Evolutionary conservation across 2,888 invertebrate genomes (phyloP), one percentile per base, ranked within the genome.

Genomic region (Trypoxylon attenuatum): DNA sequence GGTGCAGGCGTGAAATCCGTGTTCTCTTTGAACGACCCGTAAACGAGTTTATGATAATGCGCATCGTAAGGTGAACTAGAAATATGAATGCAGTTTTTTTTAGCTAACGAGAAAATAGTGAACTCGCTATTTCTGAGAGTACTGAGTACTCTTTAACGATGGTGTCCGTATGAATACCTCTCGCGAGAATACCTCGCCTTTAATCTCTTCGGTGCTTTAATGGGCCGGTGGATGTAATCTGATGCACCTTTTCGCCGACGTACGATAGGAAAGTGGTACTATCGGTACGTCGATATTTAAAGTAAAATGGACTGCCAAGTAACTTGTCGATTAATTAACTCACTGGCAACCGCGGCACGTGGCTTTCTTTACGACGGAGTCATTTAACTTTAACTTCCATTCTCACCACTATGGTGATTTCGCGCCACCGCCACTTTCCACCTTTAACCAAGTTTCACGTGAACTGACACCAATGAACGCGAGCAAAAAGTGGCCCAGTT

Each of bases 281-380:
- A 46, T 55, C 39, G 23, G 42, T 13, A 49, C 42, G 49, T 56
- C 42, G 49, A 10, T 27, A 52, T 43, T 67, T 55, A 59, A 59
- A 43, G 10, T 10, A 18, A 43, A 53, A 56, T 27, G 46, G 18
- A 45, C 13, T 6, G 23, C 15, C n/a, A 49, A 38, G 23, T 56
- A 68, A 60, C 57, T 51, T 47, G 56, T 53, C 51, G 46, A 49
- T 70, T 64, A 57, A 69, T 69, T 70, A 69, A 60, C 52, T 56
- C 33, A 10, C 58, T n/a, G n/a, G n/a, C n/a, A n/a, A 15, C 52
- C 41, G 41, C 29, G 22, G 8, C 59, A 29, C 52, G 33, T 25
- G 46, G 16, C 16, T 47, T 57, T 38, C 51, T 69, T 68, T 59
- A 18, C 39, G n/a, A 16, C 15, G 6, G 52, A 60, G 16, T 59